These are phyloP conservation scores for Podargus strigoides DNA, from an alignment of 2,797 vertebrate genomes.

Conservation along the genomic window DNA sequence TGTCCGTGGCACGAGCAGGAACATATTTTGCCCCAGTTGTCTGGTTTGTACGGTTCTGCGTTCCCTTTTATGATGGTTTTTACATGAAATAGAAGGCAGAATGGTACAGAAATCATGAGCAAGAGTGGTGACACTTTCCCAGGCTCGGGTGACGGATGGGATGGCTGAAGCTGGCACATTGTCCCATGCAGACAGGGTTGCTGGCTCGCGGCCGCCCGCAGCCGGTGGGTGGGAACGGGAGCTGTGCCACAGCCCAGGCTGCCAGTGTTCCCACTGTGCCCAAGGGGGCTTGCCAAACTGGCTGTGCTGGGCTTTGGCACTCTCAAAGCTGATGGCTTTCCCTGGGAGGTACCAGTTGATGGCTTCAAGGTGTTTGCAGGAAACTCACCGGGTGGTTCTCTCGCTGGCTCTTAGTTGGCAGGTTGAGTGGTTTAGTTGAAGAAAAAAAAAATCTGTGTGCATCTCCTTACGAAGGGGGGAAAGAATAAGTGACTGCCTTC, in stretches of 20 bases:
- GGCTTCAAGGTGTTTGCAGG: background rate
- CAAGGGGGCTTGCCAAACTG: background rate
- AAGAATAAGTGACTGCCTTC: background rate
- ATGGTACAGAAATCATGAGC: background rate
- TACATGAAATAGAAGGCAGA: background rate
- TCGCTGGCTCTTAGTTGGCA: background rate
- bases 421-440: background rate
- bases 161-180: background rate
- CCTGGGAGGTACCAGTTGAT: background rate
- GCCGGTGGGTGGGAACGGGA: background rate
- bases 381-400: background rate
- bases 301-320: accelerated
- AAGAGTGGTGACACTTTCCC: accelerated
- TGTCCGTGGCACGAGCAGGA: background rate
- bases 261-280: background rate
- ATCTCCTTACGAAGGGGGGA: background rate
- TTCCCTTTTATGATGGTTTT: background rate
- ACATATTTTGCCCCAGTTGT: background rate
- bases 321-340: background rate
- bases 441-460: background rate
- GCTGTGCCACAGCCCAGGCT: background rate
- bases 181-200: background rate
- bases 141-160: no score
- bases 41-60: background rate
- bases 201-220: background rate